Conservation (phyloP, 35 echinoderm and acorn worm genomes). For the Holothuria glaberrima region DNA sequence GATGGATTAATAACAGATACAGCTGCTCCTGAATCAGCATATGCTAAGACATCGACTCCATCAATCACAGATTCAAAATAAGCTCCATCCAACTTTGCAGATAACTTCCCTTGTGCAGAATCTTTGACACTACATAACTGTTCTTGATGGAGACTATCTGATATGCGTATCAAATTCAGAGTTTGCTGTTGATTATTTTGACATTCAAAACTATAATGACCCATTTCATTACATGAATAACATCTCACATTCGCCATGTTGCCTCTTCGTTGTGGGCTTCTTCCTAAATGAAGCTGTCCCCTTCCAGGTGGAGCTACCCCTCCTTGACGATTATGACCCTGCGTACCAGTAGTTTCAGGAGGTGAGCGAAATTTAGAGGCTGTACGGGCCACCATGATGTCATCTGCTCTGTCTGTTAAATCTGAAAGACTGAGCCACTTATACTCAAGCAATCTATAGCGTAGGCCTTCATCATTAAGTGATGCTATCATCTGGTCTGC, state of each 20-base stretch:
- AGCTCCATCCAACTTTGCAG: background rate
- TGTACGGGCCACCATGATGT: conserved; percentile 4
- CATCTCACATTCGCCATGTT: background rate
- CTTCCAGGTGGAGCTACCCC: background rate
- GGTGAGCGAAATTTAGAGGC: background rate
- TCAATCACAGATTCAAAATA: background rate
- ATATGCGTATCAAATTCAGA: background rate
- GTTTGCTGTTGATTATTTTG: conserved; percentile 11
- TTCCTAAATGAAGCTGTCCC: background rate
- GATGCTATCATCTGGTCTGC: too few relatives aligned
- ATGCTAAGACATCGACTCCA: conserved; percentile 2
- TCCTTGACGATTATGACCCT: background rate
- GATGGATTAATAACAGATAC: background rate
- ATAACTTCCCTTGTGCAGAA: background rate
- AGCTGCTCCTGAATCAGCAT: background rate
- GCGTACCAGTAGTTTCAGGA: background rate
- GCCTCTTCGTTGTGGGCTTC: background rate
- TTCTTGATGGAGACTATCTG: background rate
- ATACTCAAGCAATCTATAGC: conserved; percentile 1
- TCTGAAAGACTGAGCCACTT: background rate
- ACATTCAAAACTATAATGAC: conserved; percentile 6
- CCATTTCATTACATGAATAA: conserved; percentile 7
- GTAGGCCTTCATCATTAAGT: background rate
- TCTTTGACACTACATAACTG: background rate
- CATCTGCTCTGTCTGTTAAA: background rate